Conservation (phyloP, 2,888 invertebrate species). For the Apotomis betuletana region DNA sequence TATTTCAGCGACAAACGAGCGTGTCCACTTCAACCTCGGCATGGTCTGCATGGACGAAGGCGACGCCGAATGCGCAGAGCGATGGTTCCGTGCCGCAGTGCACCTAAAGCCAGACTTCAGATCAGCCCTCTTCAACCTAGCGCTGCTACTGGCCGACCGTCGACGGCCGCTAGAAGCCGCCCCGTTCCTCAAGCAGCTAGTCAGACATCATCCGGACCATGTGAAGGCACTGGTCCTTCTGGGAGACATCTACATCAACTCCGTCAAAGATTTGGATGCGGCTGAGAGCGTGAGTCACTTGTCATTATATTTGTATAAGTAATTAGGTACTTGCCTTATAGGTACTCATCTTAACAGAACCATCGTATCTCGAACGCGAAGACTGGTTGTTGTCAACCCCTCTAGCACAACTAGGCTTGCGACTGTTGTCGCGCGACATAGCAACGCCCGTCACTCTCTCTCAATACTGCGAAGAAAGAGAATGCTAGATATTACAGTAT, state of each 20-base stretch:
- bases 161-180: slow-evolving; percentile 95
- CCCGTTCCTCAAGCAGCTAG: slow-evolving; percentile 94
- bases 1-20: slow-evolving; percentile 88
- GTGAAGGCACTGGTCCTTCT: slow-evolving; percentile 96
- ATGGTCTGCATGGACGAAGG: slow-evolving; percentile 98
- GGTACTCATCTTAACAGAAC: too few species aligned
- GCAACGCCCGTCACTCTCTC: too few species aligned
- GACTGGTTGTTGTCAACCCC: too few species aligned
- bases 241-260: slow-evolving; percentile 98
- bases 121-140: slow-evolving; percentile 97
- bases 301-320: too few species aligned
- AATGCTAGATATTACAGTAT: too few species aligned
- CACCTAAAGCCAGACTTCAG: slow-evolving; percentile 94
- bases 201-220: slow-evolving; percentile 95
- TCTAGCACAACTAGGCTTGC: too few species aligned
- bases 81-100: slow-evolving; percentile 95
- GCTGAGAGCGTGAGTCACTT: slow-evolving; percentile 91
- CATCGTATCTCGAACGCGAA: too few species aligned
- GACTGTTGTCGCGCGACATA: slow-evolving; percentile 55
- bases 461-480: too few species aligned
- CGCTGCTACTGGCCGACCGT: slow-evolving; percentile 93
- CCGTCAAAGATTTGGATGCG: slow-evolving; percentile 95
- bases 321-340: too few species aligned
- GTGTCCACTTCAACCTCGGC: slow-evolving; percentile 97
- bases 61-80: slow-evolving; percentile 93